These are phyloP conservation scores for Bradypodion ventrale DNA, from an alignment of 2,797 vertebrate genomes.

Conservation along the genomic window DNA sequence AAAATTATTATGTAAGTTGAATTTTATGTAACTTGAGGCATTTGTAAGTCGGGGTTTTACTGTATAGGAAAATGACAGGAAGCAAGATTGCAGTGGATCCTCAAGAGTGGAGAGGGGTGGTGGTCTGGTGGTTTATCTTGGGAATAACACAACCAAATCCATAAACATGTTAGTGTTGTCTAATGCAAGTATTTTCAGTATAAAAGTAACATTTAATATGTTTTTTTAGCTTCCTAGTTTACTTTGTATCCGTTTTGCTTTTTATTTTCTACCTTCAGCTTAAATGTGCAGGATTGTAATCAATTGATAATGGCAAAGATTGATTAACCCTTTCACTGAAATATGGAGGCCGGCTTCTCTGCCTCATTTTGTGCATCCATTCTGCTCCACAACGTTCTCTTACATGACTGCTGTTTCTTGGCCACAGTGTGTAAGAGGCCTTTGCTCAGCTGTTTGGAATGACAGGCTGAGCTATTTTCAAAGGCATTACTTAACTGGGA, in stretches of 20 bases:
- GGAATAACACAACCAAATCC: neutral
- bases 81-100: neutral
- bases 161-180: neutral
- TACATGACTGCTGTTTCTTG: neutral
- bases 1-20: too few species aligned
- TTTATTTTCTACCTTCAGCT: neutral
- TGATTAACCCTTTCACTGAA: neutral
- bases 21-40: too few species aligned
- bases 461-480: neutral
- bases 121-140: neutral
- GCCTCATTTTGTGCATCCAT: neutral
- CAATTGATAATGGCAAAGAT: neutral
- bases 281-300: neutral
- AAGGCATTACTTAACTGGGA: constrained; percentile 7
- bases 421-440: neutral
- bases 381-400: neutral
- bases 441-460: neutral
- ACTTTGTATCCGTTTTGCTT: neutral
- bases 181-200: too few species aligned
- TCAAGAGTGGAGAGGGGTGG: neutral
- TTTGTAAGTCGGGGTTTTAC: too few species aligned
- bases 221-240: neutral
- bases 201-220: neutral
- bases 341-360: neutral
- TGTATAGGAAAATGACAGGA: neutral